Evolutionary conservation across 2,888 invertebrate genomes (phyloP), one percentile per base, ranked within the genome.

Genomic region (Axea sp.): DNA sequence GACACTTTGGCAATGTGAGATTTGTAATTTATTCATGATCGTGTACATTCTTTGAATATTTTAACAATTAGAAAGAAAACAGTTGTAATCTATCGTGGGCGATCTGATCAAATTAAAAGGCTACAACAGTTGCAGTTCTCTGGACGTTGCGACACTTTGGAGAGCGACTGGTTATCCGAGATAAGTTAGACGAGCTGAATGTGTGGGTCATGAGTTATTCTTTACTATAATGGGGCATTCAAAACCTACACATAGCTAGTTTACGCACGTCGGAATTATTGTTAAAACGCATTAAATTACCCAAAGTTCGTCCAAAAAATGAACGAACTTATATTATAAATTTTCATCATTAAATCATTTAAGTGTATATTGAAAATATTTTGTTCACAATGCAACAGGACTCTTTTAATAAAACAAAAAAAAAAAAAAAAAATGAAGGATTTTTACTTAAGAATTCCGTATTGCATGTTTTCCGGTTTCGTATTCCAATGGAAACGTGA

Each of bases 131-230:
- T 64, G 68, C 67, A 49, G 68, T 43, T 53, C 39, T 30, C 60
- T 65, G 65, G 45, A 31, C 55, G 26, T 55, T 60, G 51, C 68
- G 55, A 73, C 60, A 73, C 59, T 4, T 33, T 12, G 45, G 62
- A 68, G 68, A 73, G 60, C 53, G 55, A 41, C 64, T 60, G 24
- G 57, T 26, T 51, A 59, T 51, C 22, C 55, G 47, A 55, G 53
- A 51, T 67, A 53, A 59, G 60, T 60, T 39, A 31, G 60, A 73
- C 68, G 68, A 75, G 59, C 69, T 69, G 59, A 68, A 75, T 43
- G 76, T 65, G 78, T 79, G 74, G 77, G 77, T 68, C 75, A 69
- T 67, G 76, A 75, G 73, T 78, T 75, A 76, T 75, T 73, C 76
- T 75, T 76, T 76, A 73, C 79, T 68, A 59, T 47, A 67, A 73